These are phyloP conservation scores for Phyllostomus discolor DNA, from an alignment of 2,113 vertebrate genomes.

Conservation along the genomic window DNA sequence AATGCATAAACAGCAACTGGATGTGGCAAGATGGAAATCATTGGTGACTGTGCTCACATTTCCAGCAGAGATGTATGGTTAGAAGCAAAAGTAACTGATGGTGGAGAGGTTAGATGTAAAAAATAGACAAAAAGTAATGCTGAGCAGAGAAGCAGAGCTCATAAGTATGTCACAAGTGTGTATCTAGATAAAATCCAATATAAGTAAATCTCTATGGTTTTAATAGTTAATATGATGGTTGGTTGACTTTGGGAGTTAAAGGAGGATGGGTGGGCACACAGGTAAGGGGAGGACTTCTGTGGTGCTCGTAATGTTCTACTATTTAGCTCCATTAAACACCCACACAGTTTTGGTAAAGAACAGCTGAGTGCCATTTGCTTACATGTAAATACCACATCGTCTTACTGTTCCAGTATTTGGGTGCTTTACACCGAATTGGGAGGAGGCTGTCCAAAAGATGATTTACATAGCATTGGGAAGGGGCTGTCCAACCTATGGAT, in stretches of 20 bases:
- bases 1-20: background rate
- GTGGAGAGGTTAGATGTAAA: background rate
- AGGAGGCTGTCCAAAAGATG: background rate
- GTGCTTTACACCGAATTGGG: background rate
- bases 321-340: background rate
- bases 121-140: background rate
- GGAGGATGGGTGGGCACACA: fast-evolving
- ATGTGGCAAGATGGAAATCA: background rate
- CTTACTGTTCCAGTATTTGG: background rate
- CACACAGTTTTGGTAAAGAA: background rate
- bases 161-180: background rate
- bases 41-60: background rate
- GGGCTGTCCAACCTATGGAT: background rate
- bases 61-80: background rate
- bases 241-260: background rate
- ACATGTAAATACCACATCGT: background rate
- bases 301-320: background rate
- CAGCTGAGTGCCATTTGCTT: background rate
- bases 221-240: background rate
- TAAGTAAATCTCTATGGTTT: background rate
- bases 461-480: background rate
- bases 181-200: background rate
- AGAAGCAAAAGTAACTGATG: background rate
- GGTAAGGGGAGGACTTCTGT: fast-evolving
- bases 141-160: background rate